Evolutionary conservation across 2,797 vertebrate species (phyloP).

Genomic region (Gymnodraco acuticeps): DNA sequence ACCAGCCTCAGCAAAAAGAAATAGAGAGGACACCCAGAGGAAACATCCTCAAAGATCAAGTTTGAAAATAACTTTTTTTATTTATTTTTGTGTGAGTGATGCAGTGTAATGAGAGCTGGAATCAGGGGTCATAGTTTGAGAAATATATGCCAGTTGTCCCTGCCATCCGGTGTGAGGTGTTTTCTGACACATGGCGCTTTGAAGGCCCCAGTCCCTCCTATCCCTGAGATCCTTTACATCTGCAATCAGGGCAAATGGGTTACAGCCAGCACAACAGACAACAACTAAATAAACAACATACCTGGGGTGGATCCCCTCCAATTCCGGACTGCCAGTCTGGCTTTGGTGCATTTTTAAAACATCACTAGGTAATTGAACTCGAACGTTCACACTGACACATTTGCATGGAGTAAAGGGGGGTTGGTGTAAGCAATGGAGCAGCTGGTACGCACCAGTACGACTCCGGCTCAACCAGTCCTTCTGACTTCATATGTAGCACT

Average conservation of each 20-base stretch:
- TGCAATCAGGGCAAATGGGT: slow-evolving; percentile 86
- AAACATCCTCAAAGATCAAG: slow-evolving; percentile 57
- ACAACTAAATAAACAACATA: slow-evolving; percentile 88
- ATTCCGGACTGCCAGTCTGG: slow-evolving; percentile 86
- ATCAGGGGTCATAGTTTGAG: slow-evolving; percentile 74
- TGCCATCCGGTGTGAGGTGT: slow-evolving; percentile 80
- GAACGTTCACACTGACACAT: slow-evolving; percentile 86
- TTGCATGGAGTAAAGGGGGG: slow-evolving; percentile 82
- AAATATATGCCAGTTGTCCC: slow-evolving; percentile 80
- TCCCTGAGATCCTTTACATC: slow-evolving; percentile 81
- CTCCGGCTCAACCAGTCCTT: slow-evolving; percentile 87
- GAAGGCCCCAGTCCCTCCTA: slow-evolving; percentile 78
- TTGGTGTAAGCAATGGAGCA: slow-evolving; percentile 84
- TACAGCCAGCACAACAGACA: slow-evolving; percentile 85
- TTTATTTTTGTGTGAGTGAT: slow-evolving; percentile 43
- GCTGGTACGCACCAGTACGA: slow-evolving; percentile 87
- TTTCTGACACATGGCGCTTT: slow-evolving; percentile 84
- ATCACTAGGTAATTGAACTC: slow-evolving; percentile 88
- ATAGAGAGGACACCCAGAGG: slow-evolving; percentile 52
- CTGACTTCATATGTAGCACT: slow-evolving; percentile 88
- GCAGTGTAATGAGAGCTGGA: slow-evolving; percentile 58
- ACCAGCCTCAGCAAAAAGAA: slow-evolving; percentile 45
- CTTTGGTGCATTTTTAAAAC: slow-evolving; percentile 88
- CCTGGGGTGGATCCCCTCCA: slow-evolving; percentile 86
- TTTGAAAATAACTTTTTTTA: slow-evolving; percentile 57